Base-by-base conservation (phyloP, 2,888 invertebrate species). In the Baccha elongata region DNA sequence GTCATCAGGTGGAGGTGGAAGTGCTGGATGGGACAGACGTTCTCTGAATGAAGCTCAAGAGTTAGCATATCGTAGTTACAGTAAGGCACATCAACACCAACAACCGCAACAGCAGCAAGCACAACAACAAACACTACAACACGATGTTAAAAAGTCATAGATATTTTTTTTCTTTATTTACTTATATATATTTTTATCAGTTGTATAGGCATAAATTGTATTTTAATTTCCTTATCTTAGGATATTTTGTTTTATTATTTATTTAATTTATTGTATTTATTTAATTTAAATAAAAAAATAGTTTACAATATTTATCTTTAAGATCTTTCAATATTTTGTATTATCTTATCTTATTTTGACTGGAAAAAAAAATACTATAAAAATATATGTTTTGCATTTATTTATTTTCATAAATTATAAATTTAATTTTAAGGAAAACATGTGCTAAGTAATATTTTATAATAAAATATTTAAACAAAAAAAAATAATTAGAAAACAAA, bases 21-120 rank as follows among this genome's bases (percentile, higher is more conserved):
- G 92, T 67, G 93, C 93, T 44, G 94, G 94, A 60, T 95, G 95
- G 95, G 96, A 96, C 88, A 92, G 95, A 84, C 92, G 96, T 65
- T 93, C 94, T 0, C 89, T 93, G 67, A 90, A 91, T 85, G 90
- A 91, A 71, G 92, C 93, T 1, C 94, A 94, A 86, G 93, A 94
- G 79, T 87, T 96, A 75, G 95, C 96, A 1, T 96, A 96, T 90
- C 93, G 93, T 35, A 93, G 93, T 0, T 94, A 95, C 87, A 89
- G 87, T 68, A 91, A 91, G 26, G 89, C 92, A 86, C 91, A 90
- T 85, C 85, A 86, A 23, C 85, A 86, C 26, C 84, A 85, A 13
- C 86, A 85, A 29, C 85, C 84, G 17, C 86, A 85, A 19, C 69
- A 53, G 37, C 72, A 65, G 32, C 42, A 42, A 17, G 21, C 13